Evolutionary conservation across 2,797 vertebrate genomes (phyloP).

Genomic region (Alectoris magna): DNA sequence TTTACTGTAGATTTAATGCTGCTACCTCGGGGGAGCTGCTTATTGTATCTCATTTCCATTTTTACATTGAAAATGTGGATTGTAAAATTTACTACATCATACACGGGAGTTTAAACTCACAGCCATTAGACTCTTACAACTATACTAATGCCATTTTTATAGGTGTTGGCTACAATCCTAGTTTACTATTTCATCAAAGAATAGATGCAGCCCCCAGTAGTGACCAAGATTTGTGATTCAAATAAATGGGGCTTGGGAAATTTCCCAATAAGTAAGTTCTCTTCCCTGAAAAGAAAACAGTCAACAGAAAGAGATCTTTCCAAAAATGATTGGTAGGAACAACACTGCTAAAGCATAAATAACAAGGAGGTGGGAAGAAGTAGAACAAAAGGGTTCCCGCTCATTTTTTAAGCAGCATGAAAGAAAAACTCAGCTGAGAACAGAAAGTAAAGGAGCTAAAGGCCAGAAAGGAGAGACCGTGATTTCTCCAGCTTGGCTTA

Average conservation of each 20-base stretch:
- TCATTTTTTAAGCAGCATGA: background rate
- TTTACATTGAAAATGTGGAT: conserved; percentile 69
- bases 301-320: conserved; percentile 24
- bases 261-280: conserved; percentile 19
- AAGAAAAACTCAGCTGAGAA: conserved; percentile 16
- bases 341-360: conserved; percentile 26
- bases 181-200: conserved; percentile 70
- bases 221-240: conserved; percentile 59
- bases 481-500: background rate
- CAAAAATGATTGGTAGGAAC: background rate
- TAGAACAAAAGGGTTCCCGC: background rate
- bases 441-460: background rate
- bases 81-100: conserved; percentile 71
- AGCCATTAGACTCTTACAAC: conserved; percentile 71
- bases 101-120: conserved; percentile 43
- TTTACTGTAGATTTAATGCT: conserved; percentile 58
- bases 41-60: conserved; percentile 70
- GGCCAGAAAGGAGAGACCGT: background rate
- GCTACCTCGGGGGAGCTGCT: conserved; percentile 51
- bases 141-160: conserved; percentile 75
- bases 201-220: conserved; percentile 48
- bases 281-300: conserved; percentile 19
- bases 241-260: conserved; percentile 44
- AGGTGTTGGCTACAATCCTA: conserved; percentile 69
- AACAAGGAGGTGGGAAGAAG: conserved; percentile 12